Evolutionary conservation across 2,888 invertebrate species (phyloP), one percentile per base, ranked within the genome.

Genomic region (Pherbina coryleti): DNA sequence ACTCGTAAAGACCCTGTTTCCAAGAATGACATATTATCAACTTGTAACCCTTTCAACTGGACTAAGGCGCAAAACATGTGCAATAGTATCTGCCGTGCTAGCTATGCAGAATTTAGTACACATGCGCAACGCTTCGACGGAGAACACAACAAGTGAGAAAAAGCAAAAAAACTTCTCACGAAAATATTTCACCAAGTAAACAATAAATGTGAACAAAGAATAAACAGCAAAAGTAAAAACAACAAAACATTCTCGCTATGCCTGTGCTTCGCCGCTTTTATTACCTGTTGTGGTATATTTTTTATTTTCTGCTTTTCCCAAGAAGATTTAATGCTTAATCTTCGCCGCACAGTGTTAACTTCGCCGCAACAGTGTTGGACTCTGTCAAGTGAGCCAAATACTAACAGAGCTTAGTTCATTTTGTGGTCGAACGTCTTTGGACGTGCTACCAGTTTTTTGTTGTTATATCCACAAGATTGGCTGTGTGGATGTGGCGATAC

Each of bases 391-490:
- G 14, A 17, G 14, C 14, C 28, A 7, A 5, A 25, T 7, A 8
- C 51, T 49, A 11, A 7, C 49, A 25, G 57, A 1, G 28, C 57
- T 22, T 28, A 25, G 22, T 60, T 28, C 57, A 55, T 53, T 72
- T 69, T 57, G 72, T 72, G 72, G 72, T 57, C 72, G 72, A 57
- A n/a, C 25, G 34, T 72, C 60, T 57, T 57, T 25, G 69, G 51
- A 69, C 69, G 69, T 69, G 69, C n/a, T 69, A 69, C 31, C 28
- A 34, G 64, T 34, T 31, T n/a, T 31, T 34, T 64, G 64, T n/a
- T 31, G 31, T 64, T 60, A 3, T 57, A 11, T 60, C 49, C 34
- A 22, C 67, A 14, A 11, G 28, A 55, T 55, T 67, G 67, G 14
- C 7, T 1, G 9, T 69, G 51, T 69, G 69, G 51, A n/a, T 69